Conservation (phyloP, 2,113 vertebrate species). For the Psittacula cyanocephala region DNA sequence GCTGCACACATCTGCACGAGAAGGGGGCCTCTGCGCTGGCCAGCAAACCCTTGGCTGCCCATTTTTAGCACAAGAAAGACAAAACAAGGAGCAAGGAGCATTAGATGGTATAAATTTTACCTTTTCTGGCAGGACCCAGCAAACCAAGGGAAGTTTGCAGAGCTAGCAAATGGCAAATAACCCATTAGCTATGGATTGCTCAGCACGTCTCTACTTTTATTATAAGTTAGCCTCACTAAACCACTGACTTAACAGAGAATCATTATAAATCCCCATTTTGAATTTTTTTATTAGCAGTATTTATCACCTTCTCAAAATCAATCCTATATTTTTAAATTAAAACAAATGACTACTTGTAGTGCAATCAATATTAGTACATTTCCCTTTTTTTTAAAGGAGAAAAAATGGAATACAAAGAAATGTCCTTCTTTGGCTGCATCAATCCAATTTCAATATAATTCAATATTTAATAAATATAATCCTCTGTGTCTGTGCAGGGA, state of each 20-base stretch:
- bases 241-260: constrained; percentile 63
- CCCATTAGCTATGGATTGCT: constrained; percentile 27
- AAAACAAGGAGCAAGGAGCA: background rate
- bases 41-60: fast-evolving
- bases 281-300: constrained; percentile 75
- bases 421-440: constrained; percentile 67
- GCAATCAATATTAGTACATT: constrained; percentile 72
- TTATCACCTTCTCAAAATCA: constrained; percentile 78
- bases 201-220: constrained; percentile 48
- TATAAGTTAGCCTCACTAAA: constrained; percentile 42
- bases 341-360: constrained; percentile 75
- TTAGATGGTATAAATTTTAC: background rate
- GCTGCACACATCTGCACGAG: fast-evolving
- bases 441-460: constrained; percentile 75
- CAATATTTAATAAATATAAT: constrained; percentile 78
- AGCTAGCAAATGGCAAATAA: constrained; percentile 22
- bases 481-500: constrained; percentile 65
- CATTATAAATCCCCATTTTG: constrained; percentile 57
- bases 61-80: background rate
- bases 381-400: constrained; percentile 65
- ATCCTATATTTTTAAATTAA: constrained; percentile 78
- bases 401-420: constrained; percentile 67
- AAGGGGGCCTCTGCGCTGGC: fast-evolving
- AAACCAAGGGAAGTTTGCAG: background rate
- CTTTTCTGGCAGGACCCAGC: background rate